Evolutionary conservation across 1,140 invertebrate species (phyloP), one percentile per base, ranked within the genome.

Genomic region (Listronotus oregonensis): DNA sequence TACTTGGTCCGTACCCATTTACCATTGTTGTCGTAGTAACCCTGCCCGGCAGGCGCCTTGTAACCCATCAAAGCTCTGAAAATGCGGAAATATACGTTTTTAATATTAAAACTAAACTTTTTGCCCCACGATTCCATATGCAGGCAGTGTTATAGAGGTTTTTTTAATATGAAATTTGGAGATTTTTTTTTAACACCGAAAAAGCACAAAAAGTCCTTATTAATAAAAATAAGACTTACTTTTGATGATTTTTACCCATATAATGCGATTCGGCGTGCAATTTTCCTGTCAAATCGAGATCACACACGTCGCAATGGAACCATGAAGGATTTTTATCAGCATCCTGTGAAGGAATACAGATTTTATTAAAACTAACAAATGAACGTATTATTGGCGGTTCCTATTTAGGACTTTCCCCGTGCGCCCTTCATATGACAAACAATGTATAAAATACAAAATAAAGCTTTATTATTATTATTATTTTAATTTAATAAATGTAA

Each of bases 251-350:
- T 56, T 75, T 80, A 0, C 81, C 81, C 55, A 76, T 68, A 52
- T 80, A 82, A 68, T 82, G 81, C 52, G 81, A 81, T 44, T 80
- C 77, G 7, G 81, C 81, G 64, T 82, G 81, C 3, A 77, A 66
- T 55, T 73, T 64, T 7, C 81, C 81, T 12, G 80, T 82, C 11
- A 82, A 68, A 1, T 76, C 65, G 43, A 82, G 56, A 66, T 82
- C 79, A 69, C 81, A 82, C 0, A 77, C 54, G 5, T 80, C 75
- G 56, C 81, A 82, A 59, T 81, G 75, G 54, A 74, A 76, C 68
- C 74, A 71, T 64, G 42, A 56, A n/a, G 76, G 73, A 70, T 77
- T 65, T 46, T 66, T 58, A 11, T 74, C 40, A 42, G 40, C 74
- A n/a, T 73, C 67, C 59, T 71, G 21, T 27, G 21, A 27, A 27